Evolutionary conservation across 2,113 vertebrate species (phyloP).

Genomic region (Poecile atricapillus): DNA sequence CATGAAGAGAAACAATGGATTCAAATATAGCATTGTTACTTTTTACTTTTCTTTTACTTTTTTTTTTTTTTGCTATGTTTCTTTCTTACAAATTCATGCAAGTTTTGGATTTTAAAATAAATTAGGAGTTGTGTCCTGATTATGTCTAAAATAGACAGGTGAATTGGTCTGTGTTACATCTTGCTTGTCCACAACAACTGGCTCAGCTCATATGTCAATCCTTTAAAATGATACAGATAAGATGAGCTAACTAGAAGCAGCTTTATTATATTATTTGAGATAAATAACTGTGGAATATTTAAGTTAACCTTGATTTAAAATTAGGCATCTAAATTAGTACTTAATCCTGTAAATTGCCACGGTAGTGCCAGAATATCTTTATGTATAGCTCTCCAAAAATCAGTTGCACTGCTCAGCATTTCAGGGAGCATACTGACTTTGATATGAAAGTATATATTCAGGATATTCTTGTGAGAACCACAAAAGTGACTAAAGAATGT

Average conservation of each 20-base stretch:
- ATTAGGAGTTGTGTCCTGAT: background rate
- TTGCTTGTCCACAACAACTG: background rate
- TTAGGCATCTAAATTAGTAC: background rate
- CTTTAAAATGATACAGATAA: background rate
- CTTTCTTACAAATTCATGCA: background rate
- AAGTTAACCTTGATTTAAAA: background rate
- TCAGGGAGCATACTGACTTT: background rate
- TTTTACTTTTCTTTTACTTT: background rate
- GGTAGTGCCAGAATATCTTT: background rate
- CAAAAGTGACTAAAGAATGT: background rate
- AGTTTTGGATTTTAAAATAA: background rate
- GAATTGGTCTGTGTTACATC: background rate
- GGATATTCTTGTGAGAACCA: background rate
- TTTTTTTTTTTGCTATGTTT: background rate
- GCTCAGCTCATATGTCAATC: background rate
- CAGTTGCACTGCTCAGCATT: background rate
- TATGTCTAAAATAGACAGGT: background rate
- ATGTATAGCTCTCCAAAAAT: background rate
- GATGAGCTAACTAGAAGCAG: background rate
- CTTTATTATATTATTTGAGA: background rate
- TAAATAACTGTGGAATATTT: background rate
- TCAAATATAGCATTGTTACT: background rate
- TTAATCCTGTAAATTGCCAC: background rate
- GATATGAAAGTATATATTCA: background rate
- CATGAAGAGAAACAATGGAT: background rate